Evolutionary conservation across 2,888 invertebrate genomes (phyloP).

Genomic region (Apodemia duryi): DNA sequence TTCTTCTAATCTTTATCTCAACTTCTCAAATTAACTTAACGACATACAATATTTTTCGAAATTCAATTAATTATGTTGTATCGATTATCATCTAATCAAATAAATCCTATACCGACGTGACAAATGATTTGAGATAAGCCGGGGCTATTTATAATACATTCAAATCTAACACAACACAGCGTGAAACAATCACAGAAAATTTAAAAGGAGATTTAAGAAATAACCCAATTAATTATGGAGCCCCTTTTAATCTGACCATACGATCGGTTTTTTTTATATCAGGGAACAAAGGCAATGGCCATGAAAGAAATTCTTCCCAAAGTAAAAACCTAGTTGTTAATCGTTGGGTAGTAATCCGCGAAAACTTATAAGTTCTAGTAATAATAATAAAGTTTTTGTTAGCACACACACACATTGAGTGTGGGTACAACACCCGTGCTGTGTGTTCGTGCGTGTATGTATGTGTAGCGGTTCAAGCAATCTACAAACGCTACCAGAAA

Average conservation of each 20-base stretch:
- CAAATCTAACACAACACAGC: too few species aligned
- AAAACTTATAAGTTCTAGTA: too few species aligned
- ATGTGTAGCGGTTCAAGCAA: too few species aligned
- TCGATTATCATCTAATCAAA: constrained; percentile 2
- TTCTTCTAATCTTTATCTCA: background rate
- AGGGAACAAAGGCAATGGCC: too few species aligned
- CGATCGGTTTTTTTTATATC: background rate
- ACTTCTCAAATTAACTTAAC: constrained; percentile 2
- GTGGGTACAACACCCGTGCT: too few species aligned
- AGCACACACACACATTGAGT: too few species aligned
- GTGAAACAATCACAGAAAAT: background rate
- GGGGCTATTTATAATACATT: background rate
- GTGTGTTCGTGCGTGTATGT: too few species aligned
- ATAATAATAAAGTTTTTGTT: too few species aligned
- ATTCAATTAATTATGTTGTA: background rate
- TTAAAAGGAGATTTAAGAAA: background rate
- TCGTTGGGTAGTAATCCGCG: too few species aligned
- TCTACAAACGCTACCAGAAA: too few species aligned
- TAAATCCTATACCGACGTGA: background rate
- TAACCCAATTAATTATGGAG: background rate
- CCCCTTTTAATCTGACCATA: background rate
- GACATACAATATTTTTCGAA: constrained; percentile 3
- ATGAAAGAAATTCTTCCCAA: too few species aligned
- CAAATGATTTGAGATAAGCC: background rate
- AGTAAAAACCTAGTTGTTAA: too few species aligned